phyloP scores from a whole-genome alignment of 2,113 vertebrate genomes.

The Zosterops lateralis region DNA sequence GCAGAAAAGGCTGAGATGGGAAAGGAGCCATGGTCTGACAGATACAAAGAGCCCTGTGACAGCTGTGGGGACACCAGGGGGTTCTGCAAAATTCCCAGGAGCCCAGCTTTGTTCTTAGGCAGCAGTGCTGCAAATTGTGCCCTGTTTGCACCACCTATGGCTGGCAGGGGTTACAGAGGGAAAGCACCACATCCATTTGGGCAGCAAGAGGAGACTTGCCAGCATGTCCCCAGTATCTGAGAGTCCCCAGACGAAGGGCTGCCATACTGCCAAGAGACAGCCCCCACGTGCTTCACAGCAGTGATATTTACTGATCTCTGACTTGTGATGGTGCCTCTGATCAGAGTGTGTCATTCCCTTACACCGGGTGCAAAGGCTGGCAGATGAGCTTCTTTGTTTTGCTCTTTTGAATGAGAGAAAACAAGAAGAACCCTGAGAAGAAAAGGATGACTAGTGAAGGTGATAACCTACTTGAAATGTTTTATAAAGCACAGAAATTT shows the following conservation, averaged over 20 bases:
- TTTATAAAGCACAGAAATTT: background rate
- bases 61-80: fast-evolving
- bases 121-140: background rate
- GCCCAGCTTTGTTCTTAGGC: background rate
- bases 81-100: background rate
- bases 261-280: background rate
- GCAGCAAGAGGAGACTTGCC: background rate
- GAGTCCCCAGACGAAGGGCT: background rate
- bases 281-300: background rate
- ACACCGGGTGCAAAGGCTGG: background rate
- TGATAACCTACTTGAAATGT: background rate
- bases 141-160: fast-evolving
- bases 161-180: background rate
- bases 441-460: background rate
- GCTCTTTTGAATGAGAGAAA: background rate
- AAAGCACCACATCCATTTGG: fast-evolving
- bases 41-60: fast-evolving
- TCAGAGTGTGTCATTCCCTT: fast-evolving
- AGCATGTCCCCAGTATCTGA: background rate
- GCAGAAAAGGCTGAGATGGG: fast-evolving
- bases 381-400: background rate
- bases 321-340: background rate
- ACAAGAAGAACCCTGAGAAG: background rate
- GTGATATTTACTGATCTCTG: background rate
- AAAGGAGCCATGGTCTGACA: background rate